These are phyloP conservation scores for Tichodroma muraria DNA, from an alignment of 2,113 vertebrate genomes.

Conservation along the genomic window DNA sequence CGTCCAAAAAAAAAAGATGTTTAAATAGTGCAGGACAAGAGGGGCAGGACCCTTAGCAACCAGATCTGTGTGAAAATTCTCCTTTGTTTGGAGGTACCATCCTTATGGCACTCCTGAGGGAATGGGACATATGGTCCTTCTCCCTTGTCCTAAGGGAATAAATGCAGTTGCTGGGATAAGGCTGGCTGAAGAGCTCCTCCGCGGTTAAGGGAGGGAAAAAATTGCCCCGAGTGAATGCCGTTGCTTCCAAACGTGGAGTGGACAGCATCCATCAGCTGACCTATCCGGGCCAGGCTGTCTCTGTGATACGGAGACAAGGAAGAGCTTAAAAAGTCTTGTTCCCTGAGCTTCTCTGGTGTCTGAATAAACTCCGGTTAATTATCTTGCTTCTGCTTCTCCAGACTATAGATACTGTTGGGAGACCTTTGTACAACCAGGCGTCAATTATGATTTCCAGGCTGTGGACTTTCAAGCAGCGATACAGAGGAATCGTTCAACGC, in stretches of 20 bases:
- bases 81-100: neutral
- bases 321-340: neutral
- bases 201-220: neutral
- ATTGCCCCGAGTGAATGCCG: neutral
- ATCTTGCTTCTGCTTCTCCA: neutral
- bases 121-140: neutral
- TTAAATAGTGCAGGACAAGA: neutral
- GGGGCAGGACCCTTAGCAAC: neutral
- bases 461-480: accelerated
- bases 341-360: neutral
- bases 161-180: neutral
- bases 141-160: neutral
- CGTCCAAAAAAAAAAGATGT: neutral
- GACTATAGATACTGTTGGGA: neutral
- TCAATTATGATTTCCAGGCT: neutral
- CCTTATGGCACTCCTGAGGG: neutral
- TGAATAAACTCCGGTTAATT: neutral
- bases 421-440: neutral
- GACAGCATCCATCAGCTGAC: neutral
- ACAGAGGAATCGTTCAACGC: neutral
- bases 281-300: neutral
- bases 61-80: neutral
- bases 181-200: neutral
- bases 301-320: neutral
- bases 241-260: neutral